Conservation (phyloP, 2,888 invertebrate species). For the Minunthozetes semirufus region DNA sequence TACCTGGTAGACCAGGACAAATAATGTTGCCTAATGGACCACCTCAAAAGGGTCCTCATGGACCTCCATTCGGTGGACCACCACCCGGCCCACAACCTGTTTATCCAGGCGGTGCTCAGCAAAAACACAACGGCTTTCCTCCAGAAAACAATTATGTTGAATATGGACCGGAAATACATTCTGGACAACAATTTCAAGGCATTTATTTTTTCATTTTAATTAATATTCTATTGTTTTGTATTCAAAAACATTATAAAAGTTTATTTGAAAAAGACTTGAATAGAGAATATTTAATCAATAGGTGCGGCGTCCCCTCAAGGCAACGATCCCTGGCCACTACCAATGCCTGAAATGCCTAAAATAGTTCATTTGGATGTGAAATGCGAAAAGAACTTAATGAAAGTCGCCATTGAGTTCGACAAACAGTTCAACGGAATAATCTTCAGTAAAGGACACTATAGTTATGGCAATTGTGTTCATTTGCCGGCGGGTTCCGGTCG, state of each 20-base stretch:
- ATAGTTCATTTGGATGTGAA: slow-evolving; percentile 85
- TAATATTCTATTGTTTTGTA: background rate
- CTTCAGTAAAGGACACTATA: slow-evolving; percentile 84
- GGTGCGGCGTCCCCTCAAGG: slow-evolving; percentile 1
- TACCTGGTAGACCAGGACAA: slow-evolving; percentile 28
- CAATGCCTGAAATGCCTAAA: slow-evolving; percentile 70
- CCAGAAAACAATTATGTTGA: slow-evolving; percentile 21
- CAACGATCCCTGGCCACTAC: slow-evolving; percentile 35
- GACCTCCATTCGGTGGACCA: slow-evolving; percentile 14
- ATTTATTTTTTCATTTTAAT: slow-evolving; percentile 1
- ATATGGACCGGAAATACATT: slow-evolving; percentile 31
- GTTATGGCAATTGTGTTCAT: slow-evolving; percentile 84
- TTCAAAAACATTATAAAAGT: background rate
- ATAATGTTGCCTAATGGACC: slow-evolving; percentile 23
- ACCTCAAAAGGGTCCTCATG: slow-evolving; percentile 19
- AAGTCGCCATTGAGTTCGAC: slow-evolving; percentile 86
- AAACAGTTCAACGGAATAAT: slow-evolving; percentile 92
- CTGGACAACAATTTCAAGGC: slow-evolving; percentile 32
- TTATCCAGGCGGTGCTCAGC: slow-evolving; percentile 22
- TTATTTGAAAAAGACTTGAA: background rate
- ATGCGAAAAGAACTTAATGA: slow-evolving; percentile 88
- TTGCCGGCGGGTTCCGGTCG: slow-evolving; percentile 79
- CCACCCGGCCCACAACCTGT: slow-evolving; percentile 20
- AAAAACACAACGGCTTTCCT: slow-evolving; percentile 15
- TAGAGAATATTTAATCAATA: background rate